A percentile compares a stretch with the other conserved stretches of the same genome.
Evolutionary conservation across 1,140 invertebrate species (phyloP).

Genomic region (Drosophila pachea): DNA sequence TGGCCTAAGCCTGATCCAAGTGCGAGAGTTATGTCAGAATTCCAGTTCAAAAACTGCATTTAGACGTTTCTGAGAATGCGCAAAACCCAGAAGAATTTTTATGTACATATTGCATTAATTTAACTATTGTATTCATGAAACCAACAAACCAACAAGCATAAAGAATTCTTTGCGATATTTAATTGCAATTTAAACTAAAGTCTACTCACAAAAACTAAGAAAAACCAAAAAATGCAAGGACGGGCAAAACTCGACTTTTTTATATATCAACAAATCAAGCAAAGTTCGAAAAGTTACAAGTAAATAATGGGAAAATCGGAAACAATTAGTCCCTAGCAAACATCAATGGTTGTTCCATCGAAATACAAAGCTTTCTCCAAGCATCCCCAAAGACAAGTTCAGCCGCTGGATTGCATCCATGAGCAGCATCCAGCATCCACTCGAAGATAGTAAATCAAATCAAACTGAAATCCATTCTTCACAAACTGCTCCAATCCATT

Average conservation of each 20-base stretch:
- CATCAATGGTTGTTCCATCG: slow-evolving; percentile 35
- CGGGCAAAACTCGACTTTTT: slow-evolving; percentile 37
- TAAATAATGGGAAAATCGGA: slow-evolving; percentile 5
- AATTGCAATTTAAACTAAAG: slow-evolving; percentile 16
- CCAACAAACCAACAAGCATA: slow-evolving; percentile 45
- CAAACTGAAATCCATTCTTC: too few species aligned
- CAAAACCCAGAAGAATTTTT: slow-evolving; percentile 65
- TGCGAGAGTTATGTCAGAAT: slow-evolving; percentile 47
- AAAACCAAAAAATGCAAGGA: slow-evolving; percentile 11
- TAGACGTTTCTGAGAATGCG: slow-evolving; percentile 77
- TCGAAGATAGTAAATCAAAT: too few species aligned
- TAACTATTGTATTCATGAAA: slow-evolving; percentile 60
- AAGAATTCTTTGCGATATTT: slow-evolving; percentile 53
- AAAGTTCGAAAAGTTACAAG: background rate
- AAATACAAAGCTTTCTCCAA: slow-evolving; percentile 1
- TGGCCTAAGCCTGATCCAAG: slow-evolving; percentile 28
- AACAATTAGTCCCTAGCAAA: slow-evolving; percentile 3
- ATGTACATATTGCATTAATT: slow-evolving; percentile 69
- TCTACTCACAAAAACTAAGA: background rate
- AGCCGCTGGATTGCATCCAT: too few species aligned
- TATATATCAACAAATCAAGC: slow-evolving; percentile 30
- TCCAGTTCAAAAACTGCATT: slow-evolving; percentile 72
- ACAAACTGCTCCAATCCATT: background rate
- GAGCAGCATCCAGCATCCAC: too few species aligned
- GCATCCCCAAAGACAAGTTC: slow-evolving; percentile 12